Evolutionary conservation across 2,797 vertebrate species (phyloP), one percentile per base, ranked within the genome.

Genomic region (Falco concolor): DNA sequence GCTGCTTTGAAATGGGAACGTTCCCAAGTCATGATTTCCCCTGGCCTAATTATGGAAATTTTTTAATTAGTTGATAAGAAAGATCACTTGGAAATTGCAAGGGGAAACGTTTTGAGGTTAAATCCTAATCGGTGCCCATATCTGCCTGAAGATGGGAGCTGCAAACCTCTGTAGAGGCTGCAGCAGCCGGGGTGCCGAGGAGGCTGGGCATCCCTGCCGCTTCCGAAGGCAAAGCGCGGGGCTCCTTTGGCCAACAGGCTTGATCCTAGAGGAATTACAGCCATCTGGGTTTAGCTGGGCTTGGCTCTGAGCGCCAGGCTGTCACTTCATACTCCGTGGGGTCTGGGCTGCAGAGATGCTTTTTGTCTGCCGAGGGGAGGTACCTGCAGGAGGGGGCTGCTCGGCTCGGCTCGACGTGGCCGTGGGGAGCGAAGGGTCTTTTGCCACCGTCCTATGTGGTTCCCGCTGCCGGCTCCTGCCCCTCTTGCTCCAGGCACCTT

Each of bases 21-120:
- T 69, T 93, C 69, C 84, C 0, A 9, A 94, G 85, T 65, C 10
- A 22, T 92, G 82, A 91, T 95, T 91, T 93, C 79, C 80, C 74
- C 79, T 67, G 93, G 73, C 91, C 94, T 96, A 86, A 94, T 95
- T 96, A 96, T 76, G 91, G 96, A 93, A 52, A 56, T 75, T 36
- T 80, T 92, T 96, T 88, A 97, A 96, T 95, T 88, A 95, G 87
- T 56, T 72, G 96, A 96, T 96, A 90, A 96, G 93, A 36, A 88
- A 61, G 87, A 91, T 94, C 78, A 61, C 82, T 96, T 60, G 69
- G 61, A 92, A 95, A 73, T 47, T 59, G 79, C 89, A 75, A 78
- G 52, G 61, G 73, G 95, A 85, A 93, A 87, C 34, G 11, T 73
- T 76, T 65, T 68, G 93, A 97, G 93, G 95, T 93, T 85, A 91